phyloP scores from a whole-genome alignment of 2,888 invertebrate species.

The Eledone cirrhosa region DNA sequence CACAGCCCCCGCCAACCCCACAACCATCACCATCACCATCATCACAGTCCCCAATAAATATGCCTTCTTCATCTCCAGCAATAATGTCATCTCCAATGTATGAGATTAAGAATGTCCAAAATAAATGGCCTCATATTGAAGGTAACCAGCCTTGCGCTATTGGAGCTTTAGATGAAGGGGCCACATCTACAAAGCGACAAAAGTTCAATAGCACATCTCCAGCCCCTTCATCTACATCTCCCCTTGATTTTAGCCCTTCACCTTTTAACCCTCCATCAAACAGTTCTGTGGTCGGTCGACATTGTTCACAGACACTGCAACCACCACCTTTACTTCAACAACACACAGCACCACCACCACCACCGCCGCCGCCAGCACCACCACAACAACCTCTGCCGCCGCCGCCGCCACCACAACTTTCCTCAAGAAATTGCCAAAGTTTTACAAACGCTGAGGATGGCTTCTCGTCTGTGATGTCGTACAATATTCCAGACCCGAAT shows the following conservation, averaged over 20 bases:
- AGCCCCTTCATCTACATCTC: too few relatives aligned
- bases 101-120: too few relatives aligned
- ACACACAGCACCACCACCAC: background rate
- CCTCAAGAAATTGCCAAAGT: background rate
- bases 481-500: background rate
- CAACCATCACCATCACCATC: too few relatives aligned
- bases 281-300: background rate
- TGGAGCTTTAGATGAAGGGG: too few relatives aligned
- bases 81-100: too few relatives aligned
- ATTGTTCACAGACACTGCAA: background rate
- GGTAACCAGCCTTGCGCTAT: too few relatives aligned
- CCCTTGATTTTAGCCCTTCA: background rate
- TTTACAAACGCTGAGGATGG: constrained; percentile 10
- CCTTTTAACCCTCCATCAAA: background rate
- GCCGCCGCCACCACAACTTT: background rate
- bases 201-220: too few relatives aligned
- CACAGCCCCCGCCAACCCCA: too few relatives aligned
- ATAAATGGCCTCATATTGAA: too few relatives aligned
- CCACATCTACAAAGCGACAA: too few relatives aligned
- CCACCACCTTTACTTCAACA: background rate
- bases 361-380: background rate
- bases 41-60: too few relatives aligned
- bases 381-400: background rate
- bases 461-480: background rate
- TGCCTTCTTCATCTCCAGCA: too few relatives aligned